Percentiles rank a stretch among this genome's conserved stretches.
phyloP scores from a whole-genome alignment of 1,140 invertebrate genomes.

The Drosophila rufa region DNA sequence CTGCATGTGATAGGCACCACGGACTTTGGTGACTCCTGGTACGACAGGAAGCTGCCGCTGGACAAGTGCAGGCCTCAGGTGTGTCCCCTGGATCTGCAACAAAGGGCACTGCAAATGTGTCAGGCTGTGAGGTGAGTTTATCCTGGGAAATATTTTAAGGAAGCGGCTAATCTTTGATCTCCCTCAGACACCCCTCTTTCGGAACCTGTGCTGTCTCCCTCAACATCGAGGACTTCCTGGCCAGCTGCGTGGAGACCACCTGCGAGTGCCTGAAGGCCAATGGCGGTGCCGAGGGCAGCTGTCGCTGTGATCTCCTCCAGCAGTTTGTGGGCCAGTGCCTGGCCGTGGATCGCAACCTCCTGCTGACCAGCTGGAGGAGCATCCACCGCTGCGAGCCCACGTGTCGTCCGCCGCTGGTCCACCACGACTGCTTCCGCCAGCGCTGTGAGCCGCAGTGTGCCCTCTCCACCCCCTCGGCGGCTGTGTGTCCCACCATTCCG shows the following conservation, averaged over 20 bases:
- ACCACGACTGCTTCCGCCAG: constrained; percentile 17
- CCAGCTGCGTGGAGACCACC: constrained; percentile 12
- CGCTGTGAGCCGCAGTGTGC: constrained; percentile 15
- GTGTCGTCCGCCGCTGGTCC: constrained; percentile 5
- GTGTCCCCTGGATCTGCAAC: constrained; percentile 14
- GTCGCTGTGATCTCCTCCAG: constrained; percentile 19
- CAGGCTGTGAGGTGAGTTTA: constrained; percentile 12
- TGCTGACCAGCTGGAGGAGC: constrained; percentile 21
- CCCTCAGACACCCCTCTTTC: constrained; percentile 9
- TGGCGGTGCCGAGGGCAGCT: constrained; percentile 21
- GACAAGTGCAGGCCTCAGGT: constrained; percentile 18
- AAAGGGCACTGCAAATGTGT: constrained; percentile 14
- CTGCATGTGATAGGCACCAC: constrained; percentile 14
- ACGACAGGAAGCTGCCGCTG: constrained; percentile 9
- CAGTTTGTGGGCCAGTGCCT: constrained; percentile 18
- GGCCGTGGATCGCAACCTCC: background rate
- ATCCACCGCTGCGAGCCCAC: constrained; percentile 11
- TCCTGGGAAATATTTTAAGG: background rate
- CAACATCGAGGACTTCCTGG: constrained; percentile 17
- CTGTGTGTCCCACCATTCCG: constrained; percentile 11
- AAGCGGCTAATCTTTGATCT: background rate
- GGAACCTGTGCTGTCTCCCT: constrained; percentile 2
- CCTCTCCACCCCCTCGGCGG: background rate
- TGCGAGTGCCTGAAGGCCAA: constrained; percentile 22
- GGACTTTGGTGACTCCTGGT: constrained; percentile 15